Evolutionary conservation across 35 echinoderm and acorn worm genomes (phyloP).

Genomic region (Heliocidaris erythrogramma): DNA sequence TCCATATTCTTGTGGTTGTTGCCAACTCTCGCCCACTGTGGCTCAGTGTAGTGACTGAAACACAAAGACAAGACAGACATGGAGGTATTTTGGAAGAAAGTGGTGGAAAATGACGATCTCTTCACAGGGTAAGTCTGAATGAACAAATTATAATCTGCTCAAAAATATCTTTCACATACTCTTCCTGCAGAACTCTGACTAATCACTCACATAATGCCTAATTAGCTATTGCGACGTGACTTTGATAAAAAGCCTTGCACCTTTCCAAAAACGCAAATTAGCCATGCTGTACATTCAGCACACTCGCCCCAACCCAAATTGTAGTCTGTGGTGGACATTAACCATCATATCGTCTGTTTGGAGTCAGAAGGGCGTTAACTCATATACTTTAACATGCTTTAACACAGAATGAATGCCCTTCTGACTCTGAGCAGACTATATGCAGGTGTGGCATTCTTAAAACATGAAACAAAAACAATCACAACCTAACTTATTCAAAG

Average conservation of each 20-base stretch:
- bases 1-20: not conserved
- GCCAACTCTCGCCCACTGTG: not conserved
- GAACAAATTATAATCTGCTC: not conserved
- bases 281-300: not conserved
- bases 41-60: not conserved
- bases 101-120: conserved; percentile 95
- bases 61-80: conserved; percentile 53
- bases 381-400: no score
- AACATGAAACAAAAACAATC: no score
- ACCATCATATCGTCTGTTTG: no score
- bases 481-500: no score
- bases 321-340: not conserved
- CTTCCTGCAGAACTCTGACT: not conserved
- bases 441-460: no score
- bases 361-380: no score
- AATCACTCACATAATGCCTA: not conserved
- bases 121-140: conserved; percentile 80
- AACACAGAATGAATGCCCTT: no score
- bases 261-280: not conserved
- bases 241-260: not conserved
- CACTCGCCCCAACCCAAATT: not conserved
- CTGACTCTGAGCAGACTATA: no score
- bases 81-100: conserved; percentile 99
- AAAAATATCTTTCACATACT: no score
- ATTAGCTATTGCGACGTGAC: not conserved